Percentiles rank a stretch among this genome's conserved stretches.
These are phyloP conservation scores for Ochropleura plecta DNA, from an alignment of 2,888 invertebrate species.

Conservation along the genomic window DNA sequence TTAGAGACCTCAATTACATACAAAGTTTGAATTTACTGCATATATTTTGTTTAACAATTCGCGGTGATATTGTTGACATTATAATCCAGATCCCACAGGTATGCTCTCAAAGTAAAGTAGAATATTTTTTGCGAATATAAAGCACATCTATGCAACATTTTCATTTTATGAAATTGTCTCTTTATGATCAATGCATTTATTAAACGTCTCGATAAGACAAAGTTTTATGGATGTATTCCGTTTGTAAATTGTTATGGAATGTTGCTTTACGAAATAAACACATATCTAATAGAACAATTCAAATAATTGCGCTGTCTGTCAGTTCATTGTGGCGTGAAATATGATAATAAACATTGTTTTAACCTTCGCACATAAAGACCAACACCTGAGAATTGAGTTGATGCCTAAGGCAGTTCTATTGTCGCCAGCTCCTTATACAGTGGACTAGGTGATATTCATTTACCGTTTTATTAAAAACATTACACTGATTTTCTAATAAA, in stretches of 20 bases:
- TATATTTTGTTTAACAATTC: constrained; percentile 32
- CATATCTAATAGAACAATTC: constrained; percentile 41
- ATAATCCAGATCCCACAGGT: constrained; percentile 45
- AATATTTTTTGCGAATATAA: constrained; percentile 33
- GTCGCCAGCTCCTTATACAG: constrained; percentile 47
- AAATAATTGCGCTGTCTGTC: constrained; percentile 55
- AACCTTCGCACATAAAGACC: constrained; percentile 54
- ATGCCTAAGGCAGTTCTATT: constrained; percentile 42
- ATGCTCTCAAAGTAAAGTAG: constrained; percentile 35
- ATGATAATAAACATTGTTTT: constrained; percentile 59
- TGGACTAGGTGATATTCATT: constrained; percentile 33
- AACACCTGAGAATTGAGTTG: constrained; percentile 51
- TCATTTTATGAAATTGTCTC: constrained; percentile 1
- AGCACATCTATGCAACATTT: constrained; percentile 17
- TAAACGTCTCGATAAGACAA: constrained; percentile 5
- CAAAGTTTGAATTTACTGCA: constrained; percentile 27
- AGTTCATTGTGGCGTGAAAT: constrained; percentile 52
- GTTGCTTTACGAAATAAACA: constrained; percentile 34
- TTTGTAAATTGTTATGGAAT: constrained; percentile 33
- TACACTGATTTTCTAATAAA: constrained; percentile 8
- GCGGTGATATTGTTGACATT: constrained; percentile 49
- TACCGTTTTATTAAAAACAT: constrained; percentile 3
- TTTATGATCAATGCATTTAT: background rate
- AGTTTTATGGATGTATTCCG: background rate
- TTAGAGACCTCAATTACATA: constrained; percentile 28